These are phyloP conservation scores for Dorcus hopei DNA, from an alignment of 2,888 invertebrate genomes.

Conservation along the genomic window DNA sequence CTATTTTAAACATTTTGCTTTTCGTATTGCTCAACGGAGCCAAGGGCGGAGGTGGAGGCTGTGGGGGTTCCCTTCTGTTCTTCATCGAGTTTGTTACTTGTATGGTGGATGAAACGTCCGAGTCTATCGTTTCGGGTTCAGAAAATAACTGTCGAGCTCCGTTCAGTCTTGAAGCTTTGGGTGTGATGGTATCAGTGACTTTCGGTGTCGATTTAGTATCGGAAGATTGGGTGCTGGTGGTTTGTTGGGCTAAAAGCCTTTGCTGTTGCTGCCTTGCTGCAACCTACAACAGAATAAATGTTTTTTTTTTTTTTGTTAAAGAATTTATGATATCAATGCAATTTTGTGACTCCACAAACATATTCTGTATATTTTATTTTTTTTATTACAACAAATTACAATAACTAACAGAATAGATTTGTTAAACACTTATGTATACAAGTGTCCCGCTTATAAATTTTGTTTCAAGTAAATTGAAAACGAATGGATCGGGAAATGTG, in stretches of 20 bases:
- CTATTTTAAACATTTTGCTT: constrained; percentile 26
- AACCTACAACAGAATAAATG: constrained; percentile 6
- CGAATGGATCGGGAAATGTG: no score
- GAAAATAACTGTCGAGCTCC: constrained; percentile 45
- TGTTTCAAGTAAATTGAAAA: no score
- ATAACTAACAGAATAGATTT: no score
- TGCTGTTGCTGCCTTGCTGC: constrained; percentile 59
- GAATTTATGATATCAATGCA: no score
- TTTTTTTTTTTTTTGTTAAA: no score
- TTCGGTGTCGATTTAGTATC: constrained; percentile 37
- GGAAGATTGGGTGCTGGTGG: constrained; percentile 38
- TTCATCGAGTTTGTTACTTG: constrained; percentile 31
- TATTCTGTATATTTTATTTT: no score
- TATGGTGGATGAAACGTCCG: constrained; percentile 45
- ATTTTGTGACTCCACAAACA: no score
- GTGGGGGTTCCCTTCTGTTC: constrained; percentile 48
- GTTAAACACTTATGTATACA: no score
- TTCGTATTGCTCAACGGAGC: constrained; percentile 46
- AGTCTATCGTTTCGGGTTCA: constrained; percentile 43
- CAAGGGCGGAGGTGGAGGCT: constrained; percentile 52
- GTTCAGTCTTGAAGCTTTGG: constrained; percentile 43
- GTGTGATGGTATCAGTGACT: constrained; percentile 39
- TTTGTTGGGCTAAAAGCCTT: constrained; percentile 56
- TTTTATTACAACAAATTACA: no score
- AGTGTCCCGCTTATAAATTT: no score